Evolutionary conservation across 2,113 vertebrate species (phyloP).

Genomic region (Ailuropoda melanoleuca): DNA sequence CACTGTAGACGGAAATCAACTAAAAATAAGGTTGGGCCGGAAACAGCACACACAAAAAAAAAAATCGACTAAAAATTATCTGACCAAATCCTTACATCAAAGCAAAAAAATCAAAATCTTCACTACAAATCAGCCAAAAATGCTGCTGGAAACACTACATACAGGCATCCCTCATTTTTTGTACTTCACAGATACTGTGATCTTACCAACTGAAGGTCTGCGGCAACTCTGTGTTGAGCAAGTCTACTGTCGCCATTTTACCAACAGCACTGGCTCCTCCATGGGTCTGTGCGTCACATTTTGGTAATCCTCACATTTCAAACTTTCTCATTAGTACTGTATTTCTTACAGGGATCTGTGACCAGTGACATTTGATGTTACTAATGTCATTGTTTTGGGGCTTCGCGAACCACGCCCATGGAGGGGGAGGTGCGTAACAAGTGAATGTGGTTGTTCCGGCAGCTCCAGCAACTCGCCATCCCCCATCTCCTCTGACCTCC

Average conservation of each 20-base stretch:
- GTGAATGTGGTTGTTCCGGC: not conserved
- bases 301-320: not conserved
- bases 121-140: not conserved
- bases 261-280: not conserved
- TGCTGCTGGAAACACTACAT: not conserved
- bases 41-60: not conserved
- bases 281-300: not conserved
- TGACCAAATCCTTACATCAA: not conserved
- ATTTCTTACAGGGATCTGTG: not conserved
- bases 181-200: not conserved
- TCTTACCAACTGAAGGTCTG: not conserved
- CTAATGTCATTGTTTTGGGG: not conserved
- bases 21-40: not conserved
- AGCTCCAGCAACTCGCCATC: not conserved
- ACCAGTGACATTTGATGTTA: not conserved
- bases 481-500: not conserved
- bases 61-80: not conserved
- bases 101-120: not conserved
- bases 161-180: not conserved
- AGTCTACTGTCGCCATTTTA: not conserved
- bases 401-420: not conserved
- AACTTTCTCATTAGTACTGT: not conserved
- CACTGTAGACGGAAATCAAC: not conserved
- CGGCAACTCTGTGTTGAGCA: not conserved
- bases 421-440: not conserved